Conservation (phyloP, 2,888 invertebrate species). For the Noctua janthina region DNA sequence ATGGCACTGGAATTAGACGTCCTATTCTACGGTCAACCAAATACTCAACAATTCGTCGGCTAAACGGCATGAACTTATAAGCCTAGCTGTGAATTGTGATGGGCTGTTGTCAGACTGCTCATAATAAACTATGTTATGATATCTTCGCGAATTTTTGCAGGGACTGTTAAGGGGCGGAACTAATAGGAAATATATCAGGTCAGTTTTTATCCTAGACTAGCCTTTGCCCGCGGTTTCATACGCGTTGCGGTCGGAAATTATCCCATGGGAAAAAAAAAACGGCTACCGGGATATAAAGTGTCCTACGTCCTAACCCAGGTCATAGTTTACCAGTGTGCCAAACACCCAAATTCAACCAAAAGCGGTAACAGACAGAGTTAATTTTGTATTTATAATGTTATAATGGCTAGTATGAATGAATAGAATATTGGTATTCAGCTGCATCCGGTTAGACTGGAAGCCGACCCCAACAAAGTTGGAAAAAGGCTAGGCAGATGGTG, state of each 20-base stretch:
- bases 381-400: neutral
- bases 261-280: neutral
- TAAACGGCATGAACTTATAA: neutral
- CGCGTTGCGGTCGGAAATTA: neutral
- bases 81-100: neutral
- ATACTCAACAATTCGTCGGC: neutral
- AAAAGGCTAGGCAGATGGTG: too few relatives aligned
- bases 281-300: neutral
- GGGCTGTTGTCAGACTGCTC: neutral
- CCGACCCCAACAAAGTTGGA: too few relatives aligned
- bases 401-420: neutral
- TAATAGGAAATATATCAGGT: neutral
- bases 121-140: neutral
- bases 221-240: neutral
- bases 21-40: constrained; percentile 6
- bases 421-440: too few relatives aligned
- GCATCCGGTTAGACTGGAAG: too few relatives aligned
- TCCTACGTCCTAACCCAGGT: neutral
- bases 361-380: neutral
- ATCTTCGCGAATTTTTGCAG: neutral
- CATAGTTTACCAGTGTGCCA: neutral
- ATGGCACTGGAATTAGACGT: constrained; percentile 16
- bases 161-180: neutral
- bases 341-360: neutral
- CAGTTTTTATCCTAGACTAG: neutral